A percentile compares a stretch with the other conserved stretches of the same genome.
Evolutionary conservation across 2,797 vertebrate species (phyloP).

Genomic region (Sandelia bainsii): DNA sequence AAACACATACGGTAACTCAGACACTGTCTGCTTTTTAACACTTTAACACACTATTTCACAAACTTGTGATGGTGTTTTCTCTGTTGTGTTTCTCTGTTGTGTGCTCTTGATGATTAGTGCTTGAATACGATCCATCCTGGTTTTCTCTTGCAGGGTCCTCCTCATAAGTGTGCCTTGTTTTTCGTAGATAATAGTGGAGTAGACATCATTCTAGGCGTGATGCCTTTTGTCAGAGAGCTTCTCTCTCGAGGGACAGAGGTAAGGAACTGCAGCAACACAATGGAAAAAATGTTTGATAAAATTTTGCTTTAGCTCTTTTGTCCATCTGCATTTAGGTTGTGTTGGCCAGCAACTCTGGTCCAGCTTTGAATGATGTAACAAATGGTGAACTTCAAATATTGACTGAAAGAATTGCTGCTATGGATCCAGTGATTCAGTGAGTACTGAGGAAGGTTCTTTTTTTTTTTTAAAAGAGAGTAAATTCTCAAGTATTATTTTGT

Average conservation of each 20-base stretch:
- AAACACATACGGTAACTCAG: not conserved
- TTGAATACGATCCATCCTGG: constrained; percentile 67
- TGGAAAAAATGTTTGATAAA: not conserved
- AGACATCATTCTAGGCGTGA: constrained; percentile 99
- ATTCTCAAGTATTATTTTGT: not conserved
- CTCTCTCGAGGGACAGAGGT: constrained; percentile 97
- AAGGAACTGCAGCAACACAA: constrained; percentile 48
- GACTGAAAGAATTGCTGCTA: constrained; percentile 91
- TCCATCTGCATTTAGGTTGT: constrained; percentile 86
- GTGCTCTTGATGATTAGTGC: constrained; percentile 31
- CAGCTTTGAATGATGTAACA: constrained; percentile 97
- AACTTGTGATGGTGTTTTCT: constrained; percentile 9
- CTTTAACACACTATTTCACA: not conserved
- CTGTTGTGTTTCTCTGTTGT: constrained; percentile 29
- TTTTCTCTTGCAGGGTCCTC: constrained; percentile 96
- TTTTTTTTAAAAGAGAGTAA: not conserved
- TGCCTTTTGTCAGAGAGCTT: constrained; percentile 98
- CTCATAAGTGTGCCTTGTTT: constrained; percentile 99
- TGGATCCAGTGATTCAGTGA: constrained; percentile 94
- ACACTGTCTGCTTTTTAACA: not conserved
- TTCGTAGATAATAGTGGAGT: constrained; percentile 99
- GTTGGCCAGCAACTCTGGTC: constrained; percentile 96
- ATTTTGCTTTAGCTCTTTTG: not conserved
- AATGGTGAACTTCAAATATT: constrained; percentile 94
- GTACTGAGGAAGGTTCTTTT: constrained; percentile 43